Conservation (phyloP, 2,888 invertebrate species). For the Agapostemon virescens region DNA sequence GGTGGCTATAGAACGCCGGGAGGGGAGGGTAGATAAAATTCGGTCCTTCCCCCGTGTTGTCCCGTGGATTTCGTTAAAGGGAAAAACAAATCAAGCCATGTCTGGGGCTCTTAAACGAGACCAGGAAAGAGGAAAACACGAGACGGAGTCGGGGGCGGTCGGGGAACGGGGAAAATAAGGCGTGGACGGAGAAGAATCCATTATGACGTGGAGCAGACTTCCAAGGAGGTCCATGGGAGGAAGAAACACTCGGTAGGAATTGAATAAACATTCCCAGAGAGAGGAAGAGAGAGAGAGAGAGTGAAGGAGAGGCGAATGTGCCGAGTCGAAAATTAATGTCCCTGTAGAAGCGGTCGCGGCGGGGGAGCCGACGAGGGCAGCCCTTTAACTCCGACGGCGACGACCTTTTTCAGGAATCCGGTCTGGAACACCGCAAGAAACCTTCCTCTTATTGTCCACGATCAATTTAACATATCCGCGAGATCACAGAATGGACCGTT, state of each 20-base stretch:
- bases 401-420: constrained; percentile 66
- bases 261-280: constrained; percentile 67
- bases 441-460: constrained; percentile 56
- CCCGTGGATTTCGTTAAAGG: constrained; percentile 43
- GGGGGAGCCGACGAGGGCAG: constrained; percentile 54
- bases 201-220: constrained; percentile 56
- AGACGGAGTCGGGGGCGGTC: neutral
- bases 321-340: constrained; percentile 68
- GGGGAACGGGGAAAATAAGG: constrained; percentile 41
- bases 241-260: constrained; percentile 58
- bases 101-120: constrained; percentile 25
- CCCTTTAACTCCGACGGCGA: constrained; percentile 60
- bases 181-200: constrained; percentile 59
- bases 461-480: constrained; percentile 67
- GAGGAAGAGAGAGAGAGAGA: neutral
- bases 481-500: constrained; percentile 54
- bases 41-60: constrained; percentile 5
- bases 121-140: neutral
- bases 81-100: constrained; percentile 28
- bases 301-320: constrained; percentile 58
- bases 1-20: neutral
- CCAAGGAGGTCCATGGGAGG: constrained; percentile 44
- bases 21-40: constrained; percentile 28
- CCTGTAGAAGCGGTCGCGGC: constrained; percentile 64
- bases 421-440: constrained; percentile 55